A percentile compares a stretch with the other conserved stretches of the same genome.
Evolutionary conservation across 2,797 vertebrate genomes (phyloP).

Genomic region (Orientallactaga sibirica): DNA sequence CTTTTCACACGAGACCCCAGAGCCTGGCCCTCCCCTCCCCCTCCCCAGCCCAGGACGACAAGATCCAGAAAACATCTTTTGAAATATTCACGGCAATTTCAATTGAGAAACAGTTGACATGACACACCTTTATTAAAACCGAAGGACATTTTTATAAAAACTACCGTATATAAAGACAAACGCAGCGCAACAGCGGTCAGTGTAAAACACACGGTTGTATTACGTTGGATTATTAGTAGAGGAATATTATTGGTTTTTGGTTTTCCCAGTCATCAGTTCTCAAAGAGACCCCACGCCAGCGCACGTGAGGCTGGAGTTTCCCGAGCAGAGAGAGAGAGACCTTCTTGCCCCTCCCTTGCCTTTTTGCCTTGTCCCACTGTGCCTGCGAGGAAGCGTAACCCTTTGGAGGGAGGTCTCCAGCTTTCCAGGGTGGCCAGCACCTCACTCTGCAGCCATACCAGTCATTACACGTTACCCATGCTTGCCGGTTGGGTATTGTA

Average conservation of each 20-base stretch:
- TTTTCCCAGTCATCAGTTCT: slow-evolving; percentile 83
- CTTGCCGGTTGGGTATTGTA: background rate
- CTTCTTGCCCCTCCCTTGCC: background rate
- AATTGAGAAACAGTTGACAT: slow-evolving; percentile 67
- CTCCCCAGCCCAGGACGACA: background rate
- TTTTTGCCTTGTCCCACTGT: fast-evolving
- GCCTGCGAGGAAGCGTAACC: background rate
- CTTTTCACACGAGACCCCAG: fast-evolving
- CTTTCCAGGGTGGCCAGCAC: background rate
- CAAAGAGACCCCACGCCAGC: slow-evolving; percentile 73
- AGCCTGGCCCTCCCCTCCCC: background rate
- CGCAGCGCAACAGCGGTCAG: slow-evolving; percentile 83
- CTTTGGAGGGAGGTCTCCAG: background rate
- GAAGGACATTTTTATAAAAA: slow-evolving; percentile 88
- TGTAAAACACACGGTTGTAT: slow-evolving; percentile 77
- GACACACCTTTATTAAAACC: slow-evolving; percentile 89
- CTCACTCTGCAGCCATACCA: fast-evolving
- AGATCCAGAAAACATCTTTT: background rate
- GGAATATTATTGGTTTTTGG: slow-evolving; percentile 78
- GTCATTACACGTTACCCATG: slow-evolving; percentile 49
- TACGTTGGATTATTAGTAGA: background rate
- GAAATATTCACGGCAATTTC: slow-evolving; percentile 68
- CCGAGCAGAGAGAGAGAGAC: slow-evolving; percentile 64
- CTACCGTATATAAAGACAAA: slow-evolving; percentile 86
- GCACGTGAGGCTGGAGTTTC: slow-evolving; percentile 41